phyloP scores from a whole-genome alignment of 2,888 invertebrate genomes.

The Mesorhabditis sp. region DNA sequence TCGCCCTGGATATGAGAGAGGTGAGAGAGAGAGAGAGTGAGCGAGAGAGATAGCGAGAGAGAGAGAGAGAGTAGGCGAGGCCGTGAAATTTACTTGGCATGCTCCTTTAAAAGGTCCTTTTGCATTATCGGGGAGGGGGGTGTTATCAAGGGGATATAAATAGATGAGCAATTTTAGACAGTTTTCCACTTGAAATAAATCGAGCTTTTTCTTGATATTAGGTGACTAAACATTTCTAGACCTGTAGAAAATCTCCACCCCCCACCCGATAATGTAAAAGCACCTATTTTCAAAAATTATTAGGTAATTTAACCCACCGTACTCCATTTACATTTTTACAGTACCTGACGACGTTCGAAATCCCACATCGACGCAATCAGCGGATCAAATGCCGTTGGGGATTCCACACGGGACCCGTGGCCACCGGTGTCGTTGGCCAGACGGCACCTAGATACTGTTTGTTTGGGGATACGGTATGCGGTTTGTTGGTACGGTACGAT shows the following conservation, averaged over 20 bases:
- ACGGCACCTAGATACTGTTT: conserved; percentile 53
- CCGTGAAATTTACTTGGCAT: too few species aligned
- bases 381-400: conserved; percentile 51
- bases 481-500: background rate
- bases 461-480: conserved; percentile 50
- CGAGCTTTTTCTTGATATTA: background rate
- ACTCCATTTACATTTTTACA: conserved; percentile 17
- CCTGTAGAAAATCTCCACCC: too few species aligned
- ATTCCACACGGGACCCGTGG: conserved; percentile 51
- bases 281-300: too few species aligned
- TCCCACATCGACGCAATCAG: conserved; percentile 42
- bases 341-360: conserved; percentile 43
- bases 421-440: conserved; percentile 53
- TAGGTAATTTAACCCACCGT: too few species aligned
- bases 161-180: too few species aligned
- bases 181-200: background rate
- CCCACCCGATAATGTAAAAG: too few species aligned
- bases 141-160: too few species aligned
- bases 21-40: conserved; percentile 14
- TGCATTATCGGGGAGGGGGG: too few species aligned
- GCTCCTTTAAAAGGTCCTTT: too few species aligned
- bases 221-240: too few species aligned
- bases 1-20: conserved; percentile 47
- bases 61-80: too few species aligned
- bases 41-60: too few species aligned